Evolutionary conservation across 2,888 invertebrate species (phyloP).

Genomic region (Sympetrum striolatum): DNA sequence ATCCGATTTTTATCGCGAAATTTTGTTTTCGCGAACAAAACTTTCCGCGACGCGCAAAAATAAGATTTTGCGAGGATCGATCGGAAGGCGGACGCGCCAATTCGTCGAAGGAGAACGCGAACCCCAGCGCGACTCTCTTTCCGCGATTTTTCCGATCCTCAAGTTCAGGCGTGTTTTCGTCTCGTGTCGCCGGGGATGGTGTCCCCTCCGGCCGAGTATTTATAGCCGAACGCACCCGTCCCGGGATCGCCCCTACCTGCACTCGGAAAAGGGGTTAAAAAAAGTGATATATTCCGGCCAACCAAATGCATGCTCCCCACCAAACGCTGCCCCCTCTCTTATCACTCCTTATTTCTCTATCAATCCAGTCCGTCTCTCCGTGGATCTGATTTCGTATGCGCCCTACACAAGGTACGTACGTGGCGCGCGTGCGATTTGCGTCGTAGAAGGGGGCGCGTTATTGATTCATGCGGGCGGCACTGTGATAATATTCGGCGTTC

Average conservation of each 20-base stretch:
- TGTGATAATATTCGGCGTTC: background rate
- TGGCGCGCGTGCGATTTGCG: background rate
- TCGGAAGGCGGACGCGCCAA: too few relatives aligned
- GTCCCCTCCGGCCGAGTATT: background rate
- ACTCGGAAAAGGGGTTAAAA: slow-evolving; percentile 32
- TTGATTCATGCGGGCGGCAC: slow-evolving; percentile 45
- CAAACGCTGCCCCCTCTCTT: slow-evolving; percentile 12
- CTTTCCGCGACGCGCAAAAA: too few relatives aligned
- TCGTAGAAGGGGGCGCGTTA: slow-evolving; percentile 32
- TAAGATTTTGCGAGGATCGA: too few relatives aligned
- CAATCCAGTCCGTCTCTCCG: slow-evolving; percentile 25
- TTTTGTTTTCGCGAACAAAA: too few relatives aligned
- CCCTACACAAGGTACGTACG: background rate
- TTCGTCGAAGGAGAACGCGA: too few relatives aligned
- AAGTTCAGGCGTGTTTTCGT: slow-evolving; percentile 11
- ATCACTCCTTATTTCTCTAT: slow-evolving; percentile 41
- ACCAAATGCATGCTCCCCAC: slow-evolving; percentile 31
- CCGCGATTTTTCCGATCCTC: background rate
- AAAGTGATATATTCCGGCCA: slow-evolving; percentile 37
- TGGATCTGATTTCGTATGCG: slow-evolving; percentile 39
- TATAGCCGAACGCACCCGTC: slow-evolving; percentile 35
- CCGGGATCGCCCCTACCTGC: slow-evolving; percentile 37
- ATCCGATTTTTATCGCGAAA: too few relatives aligned
- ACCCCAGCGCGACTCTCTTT: too few relatives aligned
- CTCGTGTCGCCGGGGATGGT: background rate